A percentile compares a stretch with the other conserved stretches of the same genome.
Conservation (phyloP, 2,888 invertebrate species). For the Polydrusus cervinus region DNA sequence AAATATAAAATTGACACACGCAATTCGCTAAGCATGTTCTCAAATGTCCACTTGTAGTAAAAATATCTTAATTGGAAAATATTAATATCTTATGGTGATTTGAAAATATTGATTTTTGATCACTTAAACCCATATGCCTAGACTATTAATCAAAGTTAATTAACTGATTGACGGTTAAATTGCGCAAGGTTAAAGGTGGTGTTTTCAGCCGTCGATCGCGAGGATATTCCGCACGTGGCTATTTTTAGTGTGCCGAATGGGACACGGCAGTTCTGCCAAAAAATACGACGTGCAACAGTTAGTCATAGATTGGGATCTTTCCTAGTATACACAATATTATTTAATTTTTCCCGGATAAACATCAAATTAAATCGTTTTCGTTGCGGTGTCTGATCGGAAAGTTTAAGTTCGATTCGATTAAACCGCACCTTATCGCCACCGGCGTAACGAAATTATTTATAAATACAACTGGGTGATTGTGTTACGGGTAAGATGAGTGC, state of each 20-base stretch:
- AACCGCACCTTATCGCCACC: constrained; percentile 23
- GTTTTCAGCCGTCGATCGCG: constrained; percentile 53
- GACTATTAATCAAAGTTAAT: constrained; percentile 45
- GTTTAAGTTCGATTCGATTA: constrained; percentile 14
- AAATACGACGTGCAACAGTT: constrained; percentile 63
- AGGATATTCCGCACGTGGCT: constrained; percentile 64
- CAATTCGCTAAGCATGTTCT: no score
- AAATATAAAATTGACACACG: no score
- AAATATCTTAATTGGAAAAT: no score
- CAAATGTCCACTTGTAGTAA: no score
- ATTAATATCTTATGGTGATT: background rate
- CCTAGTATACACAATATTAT: constrained; percentile 55
- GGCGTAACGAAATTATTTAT: constrained; percentile 45
- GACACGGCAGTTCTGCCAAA: constrained; percentile 64
- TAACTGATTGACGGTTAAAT: constrained; percentile 53
- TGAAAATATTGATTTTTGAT: constrained; percentile 18
- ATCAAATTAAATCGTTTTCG: constrained; percentile 12
- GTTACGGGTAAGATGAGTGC: constrained; percentile 69
- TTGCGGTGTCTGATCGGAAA: constrained; percentile 30
- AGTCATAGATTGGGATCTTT: constrained; percentile 68
- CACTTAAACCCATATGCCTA: constrained; percentile 20
- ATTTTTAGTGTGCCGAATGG: constrained; percentile 63
- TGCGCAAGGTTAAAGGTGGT: constrained; percentile 64
- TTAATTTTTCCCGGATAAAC: constrained; percentile 32
- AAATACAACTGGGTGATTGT: constrained; percentile 36